phyloP scores from a whole-genome alignment of 2,113 vertebrate species.

The Dicrurus megarhynchus region DNA sequence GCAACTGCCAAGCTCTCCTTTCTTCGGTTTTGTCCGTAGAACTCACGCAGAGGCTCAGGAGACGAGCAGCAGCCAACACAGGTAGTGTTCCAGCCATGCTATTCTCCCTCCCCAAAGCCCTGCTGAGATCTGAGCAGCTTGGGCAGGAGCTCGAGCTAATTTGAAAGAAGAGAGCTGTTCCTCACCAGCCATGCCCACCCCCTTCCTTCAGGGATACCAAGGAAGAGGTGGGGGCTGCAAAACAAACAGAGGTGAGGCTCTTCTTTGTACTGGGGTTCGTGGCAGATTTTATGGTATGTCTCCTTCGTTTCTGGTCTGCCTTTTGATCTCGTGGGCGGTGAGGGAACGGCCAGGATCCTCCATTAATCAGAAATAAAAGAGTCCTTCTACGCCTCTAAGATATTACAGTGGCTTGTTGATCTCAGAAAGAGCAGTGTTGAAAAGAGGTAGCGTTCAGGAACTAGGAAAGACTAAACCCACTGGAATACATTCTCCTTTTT shows the following conservation, averaged over 20 bases:
- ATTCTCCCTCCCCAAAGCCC: rapidly evolving
- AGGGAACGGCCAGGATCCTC: background rate
- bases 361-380: background rate
- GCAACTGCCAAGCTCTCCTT: background rate
- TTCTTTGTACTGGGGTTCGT: background rate
- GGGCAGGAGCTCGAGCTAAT: background rate
- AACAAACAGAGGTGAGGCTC: background rate
- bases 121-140: background rate
- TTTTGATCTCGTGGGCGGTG: background rate
- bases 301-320: background rate
- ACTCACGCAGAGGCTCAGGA: rapidly evolving
- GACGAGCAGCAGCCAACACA: background rate
- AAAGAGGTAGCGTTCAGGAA: background rate
- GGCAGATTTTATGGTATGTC: background rate
- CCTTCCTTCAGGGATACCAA: background rate
- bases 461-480: background rate
- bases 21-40: background rate
- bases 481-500: too few relatives aligned
- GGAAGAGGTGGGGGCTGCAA: background rate
- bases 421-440: background rate
- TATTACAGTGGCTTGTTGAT: background rate
- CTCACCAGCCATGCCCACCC: background rate
- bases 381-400: background rate
- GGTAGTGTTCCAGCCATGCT: rapidly evolving
- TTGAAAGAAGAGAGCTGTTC: background rate